A percentile compares a stretch with the other conserved stretches of the same genome.
Conservation (phyloP, 2,888 invertebrate species). For the Rapana venosa region DNA sequence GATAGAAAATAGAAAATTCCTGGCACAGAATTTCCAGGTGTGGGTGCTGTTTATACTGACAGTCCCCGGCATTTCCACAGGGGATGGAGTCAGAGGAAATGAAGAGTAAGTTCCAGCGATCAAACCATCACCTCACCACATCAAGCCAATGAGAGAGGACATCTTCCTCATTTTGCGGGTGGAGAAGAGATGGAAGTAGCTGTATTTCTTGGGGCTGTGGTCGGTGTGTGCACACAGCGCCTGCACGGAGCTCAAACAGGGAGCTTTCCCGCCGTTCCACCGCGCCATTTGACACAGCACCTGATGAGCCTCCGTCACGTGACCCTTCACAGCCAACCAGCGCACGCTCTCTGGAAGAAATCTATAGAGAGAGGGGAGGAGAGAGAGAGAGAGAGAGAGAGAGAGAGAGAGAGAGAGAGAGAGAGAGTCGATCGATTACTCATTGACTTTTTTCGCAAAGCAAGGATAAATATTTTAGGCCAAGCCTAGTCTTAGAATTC, state of each 20-base stretch:
- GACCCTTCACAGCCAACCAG: constrained; percentile 54
- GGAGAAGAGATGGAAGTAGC: constrained; percentile 34
- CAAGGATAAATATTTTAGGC: no score
- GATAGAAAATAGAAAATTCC: no score
- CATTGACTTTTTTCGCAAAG: no score
- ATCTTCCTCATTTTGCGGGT: background rate
- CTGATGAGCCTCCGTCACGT: constrained; percentile 48
- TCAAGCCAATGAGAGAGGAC: background rate
- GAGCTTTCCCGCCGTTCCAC: constrained; percentile 50
- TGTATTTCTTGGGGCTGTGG: constrained; percentile 25
- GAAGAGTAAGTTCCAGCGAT: no score
- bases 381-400: no score
- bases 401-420: no score
- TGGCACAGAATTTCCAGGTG: no score
- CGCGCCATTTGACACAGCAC: constrained; percentile 51
- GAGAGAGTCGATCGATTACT: no score
- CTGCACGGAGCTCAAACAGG: constrained; percentile 15
- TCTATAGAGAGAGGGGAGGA: background rate
- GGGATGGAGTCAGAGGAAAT: no score
- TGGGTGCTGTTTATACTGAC: no score
- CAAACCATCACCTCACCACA: constrained; percentile 28
- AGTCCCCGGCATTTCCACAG: no score
- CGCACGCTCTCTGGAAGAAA: constrained; percentile 56
- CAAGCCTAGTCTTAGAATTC: no score
- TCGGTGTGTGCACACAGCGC: background rate